Conservation (phyloP, 1,140 invertebrate species). For the Achatina immaculata region DNA sequence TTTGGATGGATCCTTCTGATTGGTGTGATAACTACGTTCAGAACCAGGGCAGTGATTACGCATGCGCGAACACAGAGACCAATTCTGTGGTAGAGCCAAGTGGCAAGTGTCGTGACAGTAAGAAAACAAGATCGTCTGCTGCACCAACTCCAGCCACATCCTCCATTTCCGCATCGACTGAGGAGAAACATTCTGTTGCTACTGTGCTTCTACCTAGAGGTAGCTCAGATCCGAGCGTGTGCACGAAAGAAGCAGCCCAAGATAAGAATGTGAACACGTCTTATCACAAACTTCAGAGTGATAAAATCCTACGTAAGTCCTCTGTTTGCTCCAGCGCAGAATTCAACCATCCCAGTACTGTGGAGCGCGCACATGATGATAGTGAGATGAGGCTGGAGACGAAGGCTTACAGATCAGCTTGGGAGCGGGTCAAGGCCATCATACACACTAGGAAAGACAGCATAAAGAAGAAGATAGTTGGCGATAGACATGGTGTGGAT, state of each 20-base stretch:
- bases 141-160: slow-evolving; percentile 24
- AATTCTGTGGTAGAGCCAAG: slow-evolving; percentile 52
- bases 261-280: slow-evolving; percentile 53
- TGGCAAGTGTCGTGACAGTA: slow-evolving; percentile 47
- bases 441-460: slow-evolving; percentile 80
- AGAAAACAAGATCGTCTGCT: slow-evolving; percentile 35
- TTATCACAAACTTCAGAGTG: slow-evolving; percentile 39
- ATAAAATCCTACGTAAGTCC: slow-evolving; percentile 48
- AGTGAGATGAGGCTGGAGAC: slow-evolving; percentile 46
- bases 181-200: slow-evolving; percentile 48
- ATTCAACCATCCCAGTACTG: slow-evolving; percentile 20
- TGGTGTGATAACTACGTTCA: slow-evolving; percentile 61
- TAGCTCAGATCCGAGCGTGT: slow-evolving; percentile 44
- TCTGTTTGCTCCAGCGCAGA: slow-evolving; percentile 58
- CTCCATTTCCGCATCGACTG: slow-evolving; percentile 1
- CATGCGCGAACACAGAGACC: slow-evolving; percentile 38
- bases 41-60: slow-evolving; percentile 32
- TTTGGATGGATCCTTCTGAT: slow-evolving; percentile 67
- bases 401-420: slow-evolving; percentile 74
- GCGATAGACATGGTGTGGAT: slow-evolving; percentile 22
- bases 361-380: no score
- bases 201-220: slow-evolving; percentile 54
- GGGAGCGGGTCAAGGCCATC: slow-evolving; percentile 81
- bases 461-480: slow-evolving; percentile 70
- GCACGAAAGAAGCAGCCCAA: slow-evolving; percentile 54